phyloP scores from a whole-genome alignment of 2,797 vertebrate species.

The Epinephelus awoara region DNA sequence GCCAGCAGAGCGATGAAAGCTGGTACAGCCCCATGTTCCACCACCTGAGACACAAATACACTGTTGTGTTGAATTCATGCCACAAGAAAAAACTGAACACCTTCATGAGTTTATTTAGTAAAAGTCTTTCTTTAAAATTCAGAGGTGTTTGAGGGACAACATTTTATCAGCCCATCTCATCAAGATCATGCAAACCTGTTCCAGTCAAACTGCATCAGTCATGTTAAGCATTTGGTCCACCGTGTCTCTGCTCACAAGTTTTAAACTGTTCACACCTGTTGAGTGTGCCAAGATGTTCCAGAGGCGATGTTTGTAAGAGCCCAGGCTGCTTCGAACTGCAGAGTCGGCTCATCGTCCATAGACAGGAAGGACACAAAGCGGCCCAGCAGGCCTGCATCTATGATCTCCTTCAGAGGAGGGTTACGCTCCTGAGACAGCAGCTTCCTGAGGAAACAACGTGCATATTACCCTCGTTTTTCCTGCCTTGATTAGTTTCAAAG shows the following conservation, averaged over 20 bases:
- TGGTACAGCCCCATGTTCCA: conserved; percentile 90
- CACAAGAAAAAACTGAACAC: neutral
- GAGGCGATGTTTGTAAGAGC: conserved; percentile 94
- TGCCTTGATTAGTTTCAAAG: neutral
- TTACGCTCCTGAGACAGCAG: conserved; percentile 89
- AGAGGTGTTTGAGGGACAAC: neutral
- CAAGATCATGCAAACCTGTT: neutral
- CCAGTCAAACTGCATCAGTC: neutral
- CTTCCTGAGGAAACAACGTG: conserved; percentile 78
- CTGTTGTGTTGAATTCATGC: neutral
- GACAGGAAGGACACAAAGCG: conserved; percentile 90
- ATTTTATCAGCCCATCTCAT: neutral
- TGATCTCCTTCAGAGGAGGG: conserved; percentile 88
- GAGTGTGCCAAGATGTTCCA: conserved; percentile 90
- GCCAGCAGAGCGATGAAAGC: conserved; percentile 88
- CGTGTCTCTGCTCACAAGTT: neutral
- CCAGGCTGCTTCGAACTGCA: conserved; percentile 96
- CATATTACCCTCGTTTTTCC: neutral
- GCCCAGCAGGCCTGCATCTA: conserved; percentile 88
- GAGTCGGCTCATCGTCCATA: conserved; percentile 73
- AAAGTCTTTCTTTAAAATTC: neutral
- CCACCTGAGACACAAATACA: conserved; percentile 79
- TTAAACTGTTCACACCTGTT: conserved; percentile 60
- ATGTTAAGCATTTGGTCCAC: neutral
- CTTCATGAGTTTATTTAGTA: too few species aligned